Percentiles rank a stretch among this genome's conserved stretches.
phyloP scores from a whole-genome alignment of 2,797 vertebrate species.

The Anniella stebbinsi region DNA sequence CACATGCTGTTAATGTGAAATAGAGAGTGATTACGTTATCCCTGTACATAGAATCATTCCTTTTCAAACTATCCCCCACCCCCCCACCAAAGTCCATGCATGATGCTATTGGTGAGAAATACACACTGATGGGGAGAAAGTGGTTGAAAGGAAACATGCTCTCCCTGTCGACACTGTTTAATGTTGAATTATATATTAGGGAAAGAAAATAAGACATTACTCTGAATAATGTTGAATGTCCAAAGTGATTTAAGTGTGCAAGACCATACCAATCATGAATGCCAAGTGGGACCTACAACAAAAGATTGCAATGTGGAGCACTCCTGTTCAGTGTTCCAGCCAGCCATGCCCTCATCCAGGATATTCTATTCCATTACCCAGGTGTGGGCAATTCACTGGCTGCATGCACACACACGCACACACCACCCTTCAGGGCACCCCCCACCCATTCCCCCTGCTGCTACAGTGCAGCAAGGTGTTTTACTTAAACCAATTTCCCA shows the following conservation, averaged over 20 bases:
- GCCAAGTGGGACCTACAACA: not conserved
- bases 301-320: not conserved
- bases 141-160: slow-evolving; percentile 46
- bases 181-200: slow-evolving; percentile 46
- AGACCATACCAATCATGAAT: not conserved
- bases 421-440: too few species aligned
- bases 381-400: too few species aligned
- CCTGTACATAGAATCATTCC: slow-evolving; percentile 45
- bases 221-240: accelerated
- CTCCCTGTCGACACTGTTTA: slow-evolving; percentile 58
- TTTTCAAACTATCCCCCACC: slow-evolving; percentile 20
- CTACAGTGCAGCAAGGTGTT: too few species aligned
- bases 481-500: too few species aligned
- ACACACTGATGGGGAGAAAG: slow-evolving; percentile 61
- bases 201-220: slow-evolving; percentile 49
- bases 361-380: not conserved
- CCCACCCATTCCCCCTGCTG: too few species aligned
- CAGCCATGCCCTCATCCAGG: not conserved
- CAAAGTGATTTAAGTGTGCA: not conserved
- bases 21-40: slow-evolving; percentile 42
- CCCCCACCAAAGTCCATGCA: not conserved
- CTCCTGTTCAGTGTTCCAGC: too few species aligned
- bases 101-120: slow-evolving; percentile 60
- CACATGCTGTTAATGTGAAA: slow-evolving; percentile 6
- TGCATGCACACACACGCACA: too few species aligned